Evolutionary conservation across 2,888 invertebrate genomes (phyloP), one percentile per base, ranked within the genome.

Genomic region (Amaurobius ferox): DNA sequence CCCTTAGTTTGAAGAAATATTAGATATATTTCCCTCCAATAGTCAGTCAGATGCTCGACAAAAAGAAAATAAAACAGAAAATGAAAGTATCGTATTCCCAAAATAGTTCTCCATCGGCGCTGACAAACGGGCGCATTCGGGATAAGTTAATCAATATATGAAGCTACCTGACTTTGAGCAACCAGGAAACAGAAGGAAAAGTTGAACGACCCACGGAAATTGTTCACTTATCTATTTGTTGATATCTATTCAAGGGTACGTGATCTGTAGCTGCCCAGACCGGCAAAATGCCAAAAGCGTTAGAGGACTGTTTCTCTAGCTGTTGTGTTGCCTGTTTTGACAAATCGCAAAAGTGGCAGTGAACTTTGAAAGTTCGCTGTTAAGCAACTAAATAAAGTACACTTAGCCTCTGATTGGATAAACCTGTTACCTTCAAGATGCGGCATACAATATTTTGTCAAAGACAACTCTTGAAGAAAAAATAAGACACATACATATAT

Each of bases 231-330:
- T 81, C 67, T 68, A 74, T 81, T 83, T 76, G 76, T 83, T 83
- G 76, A 76, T 76, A 71, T 67, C 76, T 83, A 70, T 83, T 83
- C 81, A 83, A 83, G 81, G 81, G 68, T 83, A 83, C 67, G 68
- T 44, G 74, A 71, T 79, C 40, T 62, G 64, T 68, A 61, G 32
- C 72, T 44, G 35, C 72, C 62, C 64, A 66, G 35, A 39, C 71
- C 70, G 81, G 81, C 81, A 83, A 28, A 70, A 19, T 83, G 81
- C 81, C 81, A 83, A 79, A 72, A 28, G 23, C 39, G n/a, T 23
- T 23, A 6, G 55, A 11, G 35, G 62, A 61, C 29, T 81, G 74
- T 81, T 81, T 74, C 71, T 70, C 64, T 80, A 80, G 67, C 67
- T 80, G 80, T 44, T 30, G 61, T 11, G 64, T 74, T 55, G 19